A percentile compares a stretch with the other conserved stretches of the same genome.
phyloP scores from a whole-genome alignment of 2,888 invertebrate species.

The Mactromeris polynyma region DNA sequence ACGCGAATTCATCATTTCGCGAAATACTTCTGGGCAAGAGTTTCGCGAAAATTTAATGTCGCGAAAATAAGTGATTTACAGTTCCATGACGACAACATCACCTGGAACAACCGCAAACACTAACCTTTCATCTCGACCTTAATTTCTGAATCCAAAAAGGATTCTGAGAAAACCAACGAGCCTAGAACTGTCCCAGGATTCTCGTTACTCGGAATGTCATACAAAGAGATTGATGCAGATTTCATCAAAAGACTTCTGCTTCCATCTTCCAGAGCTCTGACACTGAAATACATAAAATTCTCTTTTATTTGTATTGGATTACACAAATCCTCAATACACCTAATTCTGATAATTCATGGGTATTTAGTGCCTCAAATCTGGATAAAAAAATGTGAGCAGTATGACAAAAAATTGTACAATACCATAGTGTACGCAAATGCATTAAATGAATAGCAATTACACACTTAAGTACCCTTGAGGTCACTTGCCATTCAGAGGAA shows the following conservation, averaged over 20 bases:
- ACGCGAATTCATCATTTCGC: no score
- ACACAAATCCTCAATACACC: no score
- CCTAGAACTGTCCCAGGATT: slow-evolving; percentile 71
- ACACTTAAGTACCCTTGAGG: neutral
- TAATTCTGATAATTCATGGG: no score
- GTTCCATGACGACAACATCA: no score
- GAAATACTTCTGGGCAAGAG: no score
- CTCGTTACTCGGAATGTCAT: slow-evolving; percentile 79
- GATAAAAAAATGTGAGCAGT: no score
- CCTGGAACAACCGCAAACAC: neutral
- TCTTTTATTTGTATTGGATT: neutral
- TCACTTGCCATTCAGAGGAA: neutral
- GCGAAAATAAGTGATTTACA: no score
- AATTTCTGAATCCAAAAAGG: slow-evolving; percentile 84
- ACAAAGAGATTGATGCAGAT: slow-evolving; percentile 75
- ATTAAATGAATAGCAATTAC: neutral
- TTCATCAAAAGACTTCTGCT: slow-evolving; percentile 73
- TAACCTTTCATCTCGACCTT: slow-evolving; percentile 73
- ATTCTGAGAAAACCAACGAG: slow-evolving; percentile 83
- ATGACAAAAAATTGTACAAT: neutral
- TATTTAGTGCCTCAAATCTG: no score
- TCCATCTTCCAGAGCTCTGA: slow-evolving; percentile 58
- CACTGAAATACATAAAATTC: slow-evolving; percentile 17
- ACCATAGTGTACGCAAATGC: neutral
- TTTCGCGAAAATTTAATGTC: no score